Evolutionary conservation across 2,113 vertebrate species (phyloP).

Genomic region (Salvelinus fontinalis): DNA sequence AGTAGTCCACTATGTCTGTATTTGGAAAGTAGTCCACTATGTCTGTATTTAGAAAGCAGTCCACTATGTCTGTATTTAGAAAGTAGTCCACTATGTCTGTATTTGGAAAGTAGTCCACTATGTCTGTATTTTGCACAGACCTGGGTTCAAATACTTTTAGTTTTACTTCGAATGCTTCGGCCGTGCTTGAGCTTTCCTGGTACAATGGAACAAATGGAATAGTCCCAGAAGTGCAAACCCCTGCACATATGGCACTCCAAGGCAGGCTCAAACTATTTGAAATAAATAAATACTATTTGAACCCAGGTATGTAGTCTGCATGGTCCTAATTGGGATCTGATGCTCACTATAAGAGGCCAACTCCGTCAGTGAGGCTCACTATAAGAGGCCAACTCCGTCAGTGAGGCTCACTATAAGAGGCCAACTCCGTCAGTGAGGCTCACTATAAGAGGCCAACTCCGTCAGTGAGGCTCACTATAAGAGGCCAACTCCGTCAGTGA

Average conservation of each 20-base stretch:
- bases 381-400: background rate
- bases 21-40: background rate
- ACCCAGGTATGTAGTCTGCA: background rate
- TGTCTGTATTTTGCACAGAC: background rate
- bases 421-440: background rate
- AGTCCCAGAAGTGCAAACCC: too few species aligned
- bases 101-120: background rate
- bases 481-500: too few species aligned
- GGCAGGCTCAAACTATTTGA: too few species aligned
- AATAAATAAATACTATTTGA: too few species aligned
- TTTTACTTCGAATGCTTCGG: background rate
- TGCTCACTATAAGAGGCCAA: background rate
- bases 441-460: background rate
- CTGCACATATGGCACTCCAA: too few species aligned
- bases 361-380: background rate
- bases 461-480: background rate
- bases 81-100: background rate
- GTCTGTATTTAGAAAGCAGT: background rate
- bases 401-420: background rate
- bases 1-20: background rate
- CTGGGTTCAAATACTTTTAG: background rate
- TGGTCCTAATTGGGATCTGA: constrained; percentile 1
- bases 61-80: background rate
- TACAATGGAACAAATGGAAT: too few species aligned
- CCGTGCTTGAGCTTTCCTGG: too few species aligned